These are phyloP conservation scores for Aramus guarauna DNA, from an alignment of 2,113 vertebrate genomes.

Conservation along the genomic window DNA sequence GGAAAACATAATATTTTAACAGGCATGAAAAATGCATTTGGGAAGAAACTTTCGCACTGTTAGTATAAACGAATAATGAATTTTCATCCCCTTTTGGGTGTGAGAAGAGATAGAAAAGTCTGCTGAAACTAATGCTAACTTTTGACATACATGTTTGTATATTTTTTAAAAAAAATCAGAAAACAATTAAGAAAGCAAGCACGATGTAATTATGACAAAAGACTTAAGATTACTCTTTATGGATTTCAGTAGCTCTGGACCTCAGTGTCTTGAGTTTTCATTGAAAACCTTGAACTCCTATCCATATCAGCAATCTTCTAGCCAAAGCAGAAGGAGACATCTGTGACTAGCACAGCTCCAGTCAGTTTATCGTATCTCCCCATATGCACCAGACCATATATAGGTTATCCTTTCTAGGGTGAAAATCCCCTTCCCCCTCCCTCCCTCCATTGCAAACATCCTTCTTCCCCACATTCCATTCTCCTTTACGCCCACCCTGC, in stretches of 20 bases:
- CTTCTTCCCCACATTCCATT: neutral
- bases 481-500: neutral
- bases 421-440: neutral
- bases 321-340: neutral
- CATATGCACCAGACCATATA: neutral
- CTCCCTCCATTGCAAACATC: slow-evolving; percentile 17
- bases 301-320: neutral
- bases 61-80: neutral
- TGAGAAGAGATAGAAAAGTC: neutral
- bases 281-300: neutral
- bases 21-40: neutral
- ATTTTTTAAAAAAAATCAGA: neutral
- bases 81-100: neutral
- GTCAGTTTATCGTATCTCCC: neutral
- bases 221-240: neutral
- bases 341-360: neutral
- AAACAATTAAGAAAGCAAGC: neutral
- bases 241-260: neutral
- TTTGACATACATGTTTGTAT: neutral
- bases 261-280: neutral
- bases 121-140: neutral
- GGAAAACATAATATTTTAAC: neutral
- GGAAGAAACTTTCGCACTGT: neutral
- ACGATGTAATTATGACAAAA: neutral
- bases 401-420: neutral